Conservation (phyloP, 2,797 vertebrate genomes). For the Oryzias sinensis region DNA sequence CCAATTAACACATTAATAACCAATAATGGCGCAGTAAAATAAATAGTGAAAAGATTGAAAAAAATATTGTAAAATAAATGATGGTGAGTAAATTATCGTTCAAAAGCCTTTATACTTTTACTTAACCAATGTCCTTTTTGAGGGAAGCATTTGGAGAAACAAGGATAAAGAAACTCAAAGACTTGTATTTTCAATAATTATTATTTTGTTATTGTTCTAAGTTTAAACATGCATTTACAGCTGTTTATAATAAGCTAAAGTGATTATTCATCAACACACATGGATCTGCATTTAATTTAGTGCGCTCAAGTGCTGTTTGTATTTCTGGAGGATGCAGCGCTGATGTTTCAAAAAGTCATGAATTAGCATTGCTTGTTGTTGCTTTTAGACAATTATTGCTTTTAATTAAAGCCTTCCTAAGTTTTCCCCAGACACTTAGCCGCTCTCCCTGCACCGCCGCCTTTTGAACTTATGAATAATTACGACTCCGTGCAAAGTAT, state of each 20-base stretch:
- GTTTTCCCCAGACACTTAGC: slow-evolving; percentile 42
- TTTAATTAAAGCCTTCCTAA: slow-evolving; percentile 63
- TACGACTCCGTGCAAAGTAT: neutral
- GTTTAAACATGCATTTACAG: neutral
- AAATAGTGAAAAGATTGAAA: no score
- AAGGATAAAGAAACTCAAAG: no score
- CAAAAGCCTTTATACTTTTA: no score
- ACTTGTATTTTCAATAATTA: no score
- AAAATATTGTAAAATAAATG: no score
- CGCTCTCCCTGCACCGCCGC: neutral
- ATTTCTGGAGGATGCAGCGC: slow-evolving; percentile 31
- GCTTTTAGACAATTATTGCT: slow-evolving; percentile 51
- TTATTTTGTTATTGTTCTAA: no score
- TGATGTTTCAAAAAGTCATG: slow-evolving; percentile 61
- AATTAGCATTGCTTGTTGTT: slow-evolving; percentile 52
- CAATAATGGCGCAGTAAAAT: no score
- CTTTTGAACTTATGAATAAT: slow-evolving; percentile 7
- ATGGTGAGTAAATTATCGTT: no score
- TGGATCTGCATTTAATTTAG: slow-evolving; percentile 29
- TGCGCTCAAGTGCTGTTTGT: slow-evolving; percentile 8
- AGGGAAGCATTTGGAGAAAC: no score
- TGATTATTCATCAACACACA: slow-evolving; percentile 35
- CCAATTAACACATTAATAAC: no score
- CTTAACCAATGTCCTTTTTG: no score
- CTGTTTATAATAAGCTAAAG: slow-evolving; percentile 10